Evolutionary conservation across 2,113 vertebrate genomes (phyloP).

Genomic region (Muntiacus reevesi): DNA sequence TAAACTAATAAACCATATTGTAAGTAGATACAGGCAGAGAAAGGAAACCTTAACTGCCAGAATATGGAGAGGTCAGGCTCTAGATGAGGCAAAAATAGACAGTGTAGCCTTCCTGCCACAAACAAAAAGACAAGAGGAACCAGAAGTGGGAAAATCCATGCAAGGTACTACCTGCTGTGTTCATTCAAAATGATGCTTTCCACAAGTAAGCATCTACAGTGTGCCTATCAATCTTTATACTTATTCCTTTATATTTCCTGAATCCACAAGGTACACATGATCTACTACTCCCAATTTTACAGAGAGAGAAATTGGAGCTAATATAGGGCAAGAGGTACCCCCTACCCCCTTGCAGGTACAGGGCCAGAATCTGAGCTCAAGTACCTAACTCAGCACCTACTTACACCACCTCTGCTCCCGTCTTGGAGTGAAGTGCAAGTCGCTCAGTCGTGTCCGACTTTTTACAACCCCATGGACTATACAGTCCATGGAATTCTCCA

Average conservation of each 20-base stretch:
- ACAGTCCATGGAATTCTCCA: not conserved
- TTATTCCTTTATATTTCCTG: not conserved
- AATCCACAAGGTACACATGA: not conserved
- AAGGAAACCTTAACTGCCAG: not conserved
- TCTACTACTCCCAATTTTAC: not conserved
- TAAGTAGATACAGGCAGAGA: not conserved
- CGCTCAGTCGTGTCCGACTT: fast-evolving
- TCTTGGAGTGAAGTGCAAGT: not conserved
- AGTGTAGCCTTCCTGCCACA: not conserved
- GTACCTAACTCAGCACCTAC: not conserved
- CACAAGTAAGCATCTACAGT: not conserved
- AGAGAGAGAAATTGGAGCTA: not conserved
- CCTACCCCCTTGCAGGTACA: not conserved
- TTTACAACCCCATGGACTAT: not conserved
- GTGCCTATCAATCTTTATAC: fast-evolving
- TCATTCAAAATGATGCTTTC: not conserved
- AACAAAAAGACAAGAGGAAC: not conserved
- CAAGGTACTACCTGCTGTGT: not conserved
- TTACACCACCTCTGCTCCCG: not conserved
- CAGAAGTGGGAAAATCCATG: not conserved
- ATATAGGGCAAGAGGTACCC: not conserved
- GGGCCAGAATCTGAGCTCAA: not conserved
- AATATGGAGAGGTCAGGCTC: not conserved
- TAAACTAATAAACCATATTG: not conserved
- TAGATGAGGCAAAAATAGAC: not conserved